Base-by-base conservation (phyloP, 2,113 vertebrate species). In the Anguilla rostrata region DNA sequence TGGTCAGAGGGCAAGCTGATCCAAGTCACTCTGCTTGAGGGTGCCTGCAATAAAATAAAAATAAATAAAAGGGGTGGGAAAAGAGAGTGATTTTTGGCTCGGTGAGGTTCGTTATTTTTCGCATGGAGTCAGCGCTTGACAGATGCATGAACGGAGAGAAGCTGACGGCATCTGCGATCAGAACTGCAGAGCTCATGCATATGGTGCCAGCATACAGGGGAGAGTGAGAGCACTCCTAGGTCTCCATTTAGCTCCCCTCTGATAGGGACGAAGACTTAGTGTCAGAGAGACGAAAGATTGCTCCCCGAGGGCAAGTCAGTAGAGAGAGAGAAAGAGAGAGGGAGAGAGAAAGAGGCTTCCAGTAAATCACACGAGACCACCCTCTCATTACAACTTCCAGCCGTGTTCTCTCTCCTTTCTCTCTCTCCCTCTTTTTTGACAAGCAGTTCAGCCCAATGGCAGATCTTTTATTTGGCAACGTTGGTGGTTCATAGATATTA, bases 101-200 rank as follows among this genome's bases (percentile, higher is more conserved):
- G n/a, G 85, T 89, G 43, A 81, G n/a, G 26, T 40, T 53, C 20
- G 87, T 87, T 88, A 88, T 88, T 84, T 85, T 90, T 91, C 90
- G 89, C 87, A 20, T 40, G 46, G 82, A 84, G 9, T 88, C 84
- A 78, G 84, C 87, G 83, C 22, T 63, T 87, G 92, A 92, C 90
- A 90, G 91, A 89, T 86, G 90, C 89, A 87, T 91, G 83, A 88
- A 88, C 85, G 89, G 46, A 83, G 86, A 81, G 87, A 92, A 87
- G 88, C 89, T 91, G 90, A 93, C 90, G 91, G 88, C 86, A 86
- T 89, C 89, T 88, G 86, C 86, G 91, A 92, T 91, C 85, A 86
- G 91, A 89, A 88, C 89, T 89, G 87, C 87, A 87, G 92, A 92
- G 93, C 91, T 46, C 81, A 88, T 90, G 87, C 93, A 93, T 94